A percentile compares a stretch with the other conserved stretches of the same genome.
phyloP scores from a whole-genome alignment of 1,140 invertebrate species.

The Nautilus pompilius region DNA sequence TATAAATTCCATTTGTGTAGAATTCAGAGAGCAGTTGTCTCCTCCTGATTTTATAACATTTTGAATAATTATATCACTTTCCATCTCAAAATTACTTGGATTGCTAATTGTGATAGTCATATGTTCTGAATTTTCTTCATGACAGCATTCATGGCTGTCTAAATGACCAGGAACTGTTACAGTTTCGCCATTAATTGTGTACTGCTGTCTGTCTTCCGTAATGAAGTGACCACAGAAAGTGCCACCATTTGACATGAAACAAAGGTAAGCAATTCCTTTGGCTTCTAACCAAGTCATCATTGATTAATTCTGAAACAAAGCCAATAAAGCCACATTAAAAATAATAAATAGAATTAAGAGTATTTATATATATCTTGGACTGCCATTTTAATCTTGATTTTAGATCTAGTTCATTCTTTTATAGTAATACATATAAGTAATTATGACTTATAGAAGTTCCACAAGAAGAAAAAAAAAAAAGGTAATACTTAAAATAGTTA shows the following conservation, averaged over 20 bases:
- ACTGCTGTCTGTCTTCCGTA: constrained; percentile 40
- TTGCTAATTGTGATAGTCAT: constrained; percentile 14
- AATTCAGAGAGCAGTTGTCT: constrained; percentile 21
- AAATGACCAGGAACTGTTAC: too few relatives aligned
- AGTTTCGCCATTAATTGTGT: constrained; percentile 25
- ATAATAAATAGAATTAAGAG: too few relatives aligned
- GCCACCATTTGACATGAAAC: constrained; percentile 47
- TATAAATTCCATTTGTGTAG: constrained; percentile 13
- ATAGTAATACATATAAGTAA: too few relatives aligned
- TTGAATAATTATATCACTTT: constrained; percentile 10
- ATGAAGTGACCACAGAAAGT: constrained; percentile 50
- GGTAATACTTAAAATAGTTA: too few relatives aligned
- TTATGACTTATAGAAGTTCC: too few relatives aligned
- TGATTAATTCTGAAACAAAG: too few relatives aligned
- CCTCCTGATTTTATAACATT: constrained; percentile 22
- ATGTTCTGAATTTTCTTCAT: constrained; percentile 12
- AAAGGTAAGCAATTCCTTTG: constrained; percentile 48
- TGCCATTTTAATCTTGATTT: too few relatives aligned
- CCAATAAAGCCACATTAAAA: too few relatives aligned
- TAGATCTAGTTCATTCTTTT: too few relatives aligned
- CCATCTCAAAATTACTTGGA: constrained; percentile 10
- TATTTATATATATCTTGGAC: too few relatives aligned
- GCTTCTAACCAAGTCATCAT: too few relatives aligned
- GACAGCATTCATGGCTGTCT: constrained; percentile 22
- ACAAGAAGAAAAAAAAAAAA: too few relatives aligned